Conservation (phyloP, 2,113 vertebrate genomes). For the Lycaon pictus region DNA sequence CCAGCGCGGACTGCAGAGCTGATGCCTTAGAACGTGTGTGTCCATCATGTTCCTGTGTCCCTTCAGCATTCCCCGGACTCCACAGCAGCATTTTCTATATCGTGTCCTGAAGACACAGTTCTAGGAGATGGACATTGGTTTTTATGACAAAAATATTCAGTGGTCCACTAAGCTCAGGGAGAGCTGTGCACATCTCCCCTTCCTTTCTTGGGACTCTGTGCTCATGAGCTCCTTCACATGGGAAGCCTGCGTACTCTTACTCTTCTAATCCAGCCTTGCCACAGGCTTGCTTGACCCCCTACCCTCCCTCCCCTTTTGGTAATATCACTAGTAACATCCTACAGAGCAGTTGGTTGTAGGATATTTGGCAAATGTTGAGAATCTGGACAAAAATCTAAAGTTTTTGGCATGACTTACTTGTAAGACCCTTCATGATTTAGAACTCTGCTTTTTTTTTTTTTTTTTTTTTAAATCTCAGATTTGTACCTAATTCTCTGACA, state of each 20-base stretch:
- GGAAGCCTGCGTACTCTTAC: neutral
- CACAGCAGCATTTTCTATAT: neutral
- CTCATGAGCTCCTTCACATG: rapidly evolving
- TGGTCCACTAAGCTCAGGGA: neutral
- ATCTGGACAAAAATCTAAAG: neutral
- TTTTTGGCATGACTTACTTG: neutral
- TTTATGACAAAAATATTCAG: neutral
- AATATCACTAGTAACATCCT: neutral
- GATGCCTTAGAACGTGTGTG: too few relatives aligned
- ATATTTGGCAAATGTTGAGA: neutral
- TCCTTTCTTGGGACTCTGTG: neutral
- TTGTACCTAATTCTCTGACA: neutral
- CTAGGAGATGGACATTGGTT: neutral
- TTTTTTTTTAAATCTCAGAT: neutral
- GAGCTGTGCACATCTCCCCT: rapidly evolving
- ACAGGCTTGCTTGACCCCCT: too few relatives aligned
- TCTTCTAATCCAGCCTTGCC: neutral
- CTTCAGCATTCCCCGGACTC: too few relatives aligned
- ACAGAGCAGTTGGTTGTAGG: neutral
- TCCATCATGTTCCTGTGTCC: neutral
- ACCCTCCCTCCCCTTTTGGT: neutral
- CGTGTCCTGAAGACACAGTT: neutral
- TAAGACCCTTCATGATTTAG: neutral
- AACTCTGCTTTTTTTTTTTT: neutral
- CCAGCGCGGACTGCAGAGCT: too few relatives aligned